Percentiles rank a stretch among this genome's conserved stretches.
phyloP scores from a whole-genome alignment of 35 echinoderm and acorn worm genomes.

The Anneissia japonica region DNA sequence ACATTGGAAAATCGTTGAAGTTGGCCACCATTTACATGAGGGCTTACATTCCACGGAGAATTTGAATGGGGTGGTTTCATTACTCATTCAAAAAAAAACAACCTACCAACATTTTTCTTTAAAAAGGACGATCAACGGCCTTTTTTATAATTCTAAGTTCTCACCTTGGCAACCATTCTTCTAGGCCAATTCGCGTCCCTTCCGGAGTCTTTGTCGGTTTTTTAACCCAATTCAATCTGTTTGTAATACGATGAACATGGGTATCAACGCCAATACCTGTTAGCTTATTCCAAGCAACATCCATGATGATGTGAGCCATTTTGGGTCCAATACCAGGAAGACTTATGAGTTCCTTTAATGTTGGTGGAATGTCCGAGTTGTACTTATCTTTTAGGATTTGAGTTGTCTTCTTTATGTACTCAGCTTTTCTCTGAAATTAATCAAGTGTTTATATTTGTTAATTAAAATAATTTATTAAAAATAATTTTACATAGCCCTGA shows the following conservation, averaged over 20 bases:
- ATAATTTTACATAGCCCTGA: too few species aligned
- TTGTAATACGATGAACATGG: constrained; percentile 87
- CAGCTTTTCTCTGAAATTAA: constrained; percentile 72
- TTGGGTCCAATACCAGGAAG: constrained; percentile 93
- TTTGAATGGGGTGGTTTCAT: background rate
- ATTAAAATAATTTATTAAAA: background rate
- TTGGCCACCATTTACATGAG: too few species aligned
- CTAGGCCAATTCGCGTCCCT: constrained; percentile 66
- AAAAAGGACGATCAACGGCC: background rate
- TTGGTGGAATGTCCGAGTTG: constrained; percentile 70
- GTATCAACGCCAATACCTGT: constrained; percentile 97
- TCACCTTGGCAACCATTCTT: constrained; percentile 94
- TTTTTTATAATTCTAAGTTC: background rate
- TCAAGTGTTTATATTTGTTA: background rate
- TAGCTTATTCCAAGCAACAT: constrained; percentile 70
- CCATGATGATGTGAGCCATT: constrained; percentile 98
- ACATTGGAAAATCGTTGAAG: too few species aligned
- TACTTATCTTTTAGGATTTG: constrained; percentile 73
- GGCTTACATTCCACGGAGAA: background rate
- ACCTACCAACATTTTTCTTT: background rate
- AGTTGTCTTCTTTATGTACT: constrained; percentile 83
- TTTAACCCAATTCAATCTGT: constrained; percentile 69
- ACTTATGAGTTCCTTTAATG: constrained; percentile 58
- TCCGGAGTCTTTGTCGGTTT: constrained; percentile 71
- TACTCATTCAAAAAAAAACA: background rate